Evolutionary conservation across 2,113 vertebrate species (phyloP).

Genomic region (Rhabdornis inornatus): DNA sequence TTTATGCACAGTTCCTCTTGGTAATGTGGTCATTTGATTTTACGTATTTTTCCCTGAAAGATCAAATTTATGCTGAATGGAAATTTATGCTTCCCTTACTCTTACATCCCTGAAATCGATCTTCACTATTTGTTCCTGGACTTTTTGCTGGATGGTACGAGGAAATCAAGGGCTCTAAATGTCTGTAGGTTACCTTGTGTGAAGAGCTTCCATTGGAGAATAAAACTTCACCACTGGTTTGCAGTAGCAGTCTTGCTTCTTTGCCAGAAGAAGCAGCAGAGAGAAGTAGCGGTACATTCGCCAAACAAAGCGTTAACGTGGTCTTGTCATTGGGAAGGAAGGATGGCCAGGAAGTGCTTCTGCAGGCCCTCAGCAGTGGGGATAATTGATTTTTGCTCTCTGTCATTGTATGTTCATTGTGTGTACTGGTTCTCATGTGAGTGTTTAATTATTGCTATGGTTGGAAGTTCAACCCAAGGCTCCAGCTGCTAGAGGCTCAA

Average conservation of each 20-base stretch:
- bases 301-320: rapidly evolving
- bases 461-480: neutral
- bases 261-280: neutral
- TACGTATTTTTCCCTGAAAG: neutral
- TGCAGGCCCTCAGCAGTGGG: neutral
- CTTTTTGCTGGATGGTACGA: neutral
- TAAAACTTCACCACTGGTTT: neutral
- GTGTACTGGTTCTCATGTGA: neutral
- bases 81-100: neutral
- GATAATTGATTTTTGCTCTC: neutral
- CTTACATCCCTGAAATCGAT: neutral
- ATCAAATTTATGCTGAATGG: neutral
- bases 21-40: neutral
- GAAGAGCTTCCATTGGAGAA: neutral
- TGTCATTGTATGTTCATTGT: neutral
- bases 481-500: neutral
- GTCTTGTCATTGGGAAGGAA: neutral
- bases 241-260: neutral
- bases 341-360: neutral
- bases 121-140: neutral
- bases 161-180: neutral
- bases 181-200: neutral
- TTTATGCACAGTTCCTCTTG: neutral
- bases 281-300: neutral
- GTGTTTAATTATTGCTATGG: neutral